These are phyloP conservation scores for Myodes glareolus DNA, from an alignment of 2,113 vertebrate genomes.

Conservation along the genomic window DNA sequence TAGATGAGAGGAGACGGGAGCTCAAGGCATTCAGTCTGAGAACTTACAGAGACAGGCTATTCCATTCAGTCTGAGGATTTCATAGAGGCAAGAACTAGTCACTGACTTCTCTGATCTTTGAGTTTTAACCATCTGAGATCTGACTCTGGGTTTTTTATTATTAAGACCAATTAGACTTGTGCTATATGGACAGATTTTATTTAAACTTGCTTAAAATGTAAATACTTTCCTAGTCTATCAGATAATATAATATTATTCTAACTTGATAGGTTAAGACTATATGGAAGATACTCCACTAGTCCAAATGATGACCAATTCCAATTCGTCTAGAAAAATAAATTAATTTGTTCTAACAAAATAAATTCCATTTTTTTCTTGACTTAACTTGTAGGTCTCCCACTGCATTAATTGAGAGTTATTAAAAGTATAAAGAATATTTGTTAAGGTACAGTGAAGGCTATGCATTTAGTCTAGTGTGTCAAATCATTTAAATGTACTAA, in stretches of 20 bases:
- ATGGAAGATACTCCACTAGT: neutral
- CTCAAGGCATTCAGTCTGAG: no score
- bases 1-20: no score
- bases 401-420: neutral
- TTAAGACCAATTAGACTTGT: no score
- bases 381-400: neutral
- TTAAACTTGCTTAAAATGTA: neutral
- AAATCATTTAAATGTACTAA: neutral
- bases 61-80: no score
- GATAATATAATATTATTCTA: neutral
- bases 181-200: neutral
- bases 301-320: neutral
- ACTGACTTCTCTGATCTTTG: no score
- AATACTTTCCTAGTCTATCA: neutral
- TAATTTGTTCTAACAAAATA: neutral
- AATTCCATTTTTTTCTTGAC: constrained; percentile 17
- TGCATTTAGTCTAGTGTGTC: neutral
- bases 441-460: neutral
- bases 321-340: neutral
- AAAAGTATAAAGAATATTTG: neutral
- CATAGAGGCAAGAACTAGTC: no score
- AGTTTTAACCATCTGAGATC: no score
- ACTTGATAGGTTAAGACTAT: neutral
- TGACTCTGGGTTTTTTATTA: no score
- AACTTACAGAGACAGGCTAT: no score